phyloP scores from a whole-genome alignment of 1,140 invertebrate species.

The Epicauta chinensis region DNA sequence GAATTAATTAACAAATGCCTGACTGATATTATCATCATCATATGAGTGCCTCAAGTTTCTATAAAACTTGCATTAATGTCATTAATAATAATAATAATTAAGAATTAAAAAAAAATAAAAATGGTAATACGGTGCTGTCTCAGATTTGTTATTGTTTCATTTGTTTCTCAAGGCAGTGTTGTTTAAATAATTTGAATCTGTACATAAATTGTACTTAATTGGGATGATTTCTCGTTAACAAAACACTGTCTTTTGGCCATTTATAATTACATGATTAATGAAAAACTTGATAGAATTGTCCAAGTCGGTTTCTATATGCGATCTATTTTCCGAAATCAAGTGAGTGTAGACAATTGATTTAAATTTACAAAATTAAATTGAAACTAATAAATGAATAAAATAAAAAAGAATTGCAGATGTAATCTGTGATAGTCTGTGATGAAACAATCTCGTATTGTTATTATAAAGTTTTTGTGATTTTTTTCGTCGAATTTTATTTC shows the following conservation, averaged over 20 bases:
- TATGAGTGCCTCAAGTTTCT: conserved; percentile 13
- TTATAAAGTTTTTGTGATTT: conserved; percentile 13
- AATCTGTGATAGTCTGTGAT: conserved; percentile 43
- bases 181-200: too few species aligned
- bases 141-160: too few species aligned
- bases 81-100: too few species aligned
- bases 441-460: conserved; percentile 24
- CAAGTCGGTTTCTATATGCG: conserved; percentile 22
- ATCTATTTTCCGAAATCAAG: conserved; percentile 14
- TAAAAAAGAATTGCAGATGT: conserved; percentile 38
- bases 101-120: too few species aligned
- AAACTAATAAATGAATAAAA: neutral
- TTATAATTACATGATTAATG: neutral
- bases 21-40: conserved; percentile 11
- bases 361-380: neutral
- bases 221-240: too few species aligned
- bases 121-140: too few species aligned
- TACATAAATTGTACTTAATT: too few species aligned
- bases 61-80: too few species aligned
- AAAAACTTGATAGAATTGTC: neutral
- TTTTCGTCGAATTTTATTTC: conserved; percentile 3
- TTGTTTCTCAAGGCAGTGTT: too few species aligned
- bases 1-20: too few species aligned
- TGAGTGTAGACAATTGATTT: conserved; percentile 20
- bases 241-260: too few species aligned